Percentiles rank a stretch among this genome's conserved stretches.
Conservation (phyloP, 2,888 invertebrate species). For the Unio pictorum region DNA sequence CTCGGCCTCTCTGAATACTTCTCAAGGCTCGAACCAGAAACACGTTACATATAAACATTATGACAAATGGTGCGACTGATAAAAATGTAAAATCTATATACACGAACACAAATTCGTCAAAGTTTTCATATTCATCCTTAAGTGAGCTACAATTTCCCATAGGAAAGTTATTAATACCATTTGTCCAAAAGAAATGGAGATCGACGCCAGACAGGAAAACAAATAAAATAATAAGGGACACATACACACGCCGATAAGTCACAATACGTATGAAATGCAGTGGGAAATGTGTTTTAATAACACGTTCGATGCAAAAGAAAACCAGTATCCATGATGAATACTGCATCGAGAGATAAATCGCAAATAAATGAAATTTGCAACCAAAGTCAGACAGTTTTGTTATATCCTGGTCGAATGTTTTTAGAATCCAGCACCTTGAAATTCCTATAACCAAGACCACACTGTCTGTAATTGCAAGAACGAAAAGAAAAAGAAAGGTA, state of each 20-base stretch:
- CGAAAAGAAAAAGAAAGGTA: slow-evolving; percentile 33
- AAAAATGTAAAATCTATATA: slow-evolving; percentile 40
- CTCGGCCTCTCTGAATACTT: slow-evolving; percentile 14
- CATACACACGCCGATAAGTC: slow-evolving; percentile 20
- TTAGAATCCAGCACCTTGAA: slow-evolving; percentile 33
- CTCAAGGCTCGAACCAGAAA: slow-evolving; percentile 23
- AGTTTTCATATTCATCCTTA: slow-evolving; percentile 20
- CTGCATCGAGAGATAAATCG: slow-evolving; percentile 45
- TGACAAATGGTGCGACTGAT: slow-evolving; percentile 30
- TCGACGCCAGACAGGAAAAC: slow-evolving; percentile 14
- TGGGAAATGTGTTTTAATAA: slow-evolving; percentile 37
- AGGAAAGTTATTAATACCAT: slow-evolving; percentile 32
- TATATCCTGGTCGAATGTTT: slow-evolving; percentile 27
- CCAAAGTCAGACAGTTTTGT: slow-evolving; percentile 24
- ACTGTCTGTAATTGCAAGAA: slow-evolving; percentile 38
- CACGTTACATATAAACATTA: slow-evolving; percentile 40
- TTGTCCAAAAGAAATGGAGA: slow-evolving; percentile 42
- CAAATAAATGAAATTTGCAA: slow-evolving; percentile 41
- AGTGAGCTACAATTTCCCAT: slow-evolving; percentile 34
- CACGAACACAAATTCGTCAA: slow-evolving; percentile 43
- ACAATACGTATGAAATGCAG: slow-evolving; percentile 17
- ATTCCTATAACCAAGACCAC: slow-evolving; percentile 34
- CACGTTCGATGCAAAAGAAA: slow-evolving; percentile 35
- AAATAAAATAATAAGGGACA: slow-evolving; percentile 21
- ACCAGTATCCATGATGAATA: slow-evolving; percentile 49